Percentiles rank a stretch among this genome's conserved stretches.
phyloP scores from a whole-genome alignment of 2,113 vertebrate genomes.

The Callorhinus ursinus region DNA sequence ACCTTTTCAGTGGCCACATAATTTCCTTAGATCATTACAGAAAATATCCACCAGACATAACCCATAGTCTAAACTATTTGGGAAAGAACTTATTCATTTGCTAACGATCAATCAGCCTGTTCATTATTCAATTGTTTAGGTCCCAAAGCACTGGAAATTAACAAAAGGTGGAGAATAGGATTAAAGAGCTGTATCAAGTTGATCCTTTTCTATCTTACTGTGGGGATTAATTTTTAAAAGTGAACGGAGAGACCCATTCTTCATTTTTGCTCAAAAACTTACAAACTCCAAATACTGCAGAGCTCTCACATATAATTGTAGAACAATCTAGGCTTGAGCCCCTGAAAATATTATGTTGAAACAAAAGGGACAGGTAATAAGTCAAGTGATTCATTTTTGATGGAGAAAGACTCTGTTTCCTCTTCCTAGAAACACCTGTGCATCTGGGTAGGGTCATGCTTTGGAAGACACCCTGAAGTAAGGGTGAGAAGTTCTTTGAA shows the following conservation, averaged over 20 bases:
- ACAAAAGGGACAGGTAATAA: background rate
- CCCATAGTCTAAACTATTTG: background rate
- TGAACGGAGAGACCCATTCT: background rate
- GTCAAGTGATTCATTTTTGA: background rate
- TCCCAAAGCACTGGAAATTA: background rate
- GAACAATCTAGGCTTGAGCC: background rate
- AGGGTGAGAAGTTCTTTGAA: background rate
- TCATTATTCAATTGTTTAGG: background rate
- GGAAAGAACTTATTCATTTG: background rate
- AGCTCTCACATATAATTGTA: background rate
- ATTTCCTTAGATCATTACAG: background rate
- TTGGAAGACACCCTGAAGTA: background rate
- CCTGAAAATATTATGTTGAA: background rate
- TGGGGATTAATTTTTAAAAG: background rate
- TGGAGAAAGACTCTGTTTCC: background rate
- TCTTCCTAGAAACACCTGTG: background rate
- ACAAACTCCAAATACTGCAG: background rate
- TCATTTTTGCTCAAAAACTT: background rate
- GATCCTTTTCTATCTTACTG: background rate
- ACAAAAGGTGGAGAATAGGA: background rate
- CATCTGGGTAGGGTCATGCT: background rate
- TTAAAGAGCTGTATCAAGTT: background rate
- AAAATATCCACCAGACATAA: background rate
- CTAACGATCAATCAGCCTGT: background rate
- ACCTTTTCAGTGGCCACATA: background rate